phyloP scores from a whole-genome alignment of 2,797 vertebrate species.

The Halcyon smyrnensis region DNA sequence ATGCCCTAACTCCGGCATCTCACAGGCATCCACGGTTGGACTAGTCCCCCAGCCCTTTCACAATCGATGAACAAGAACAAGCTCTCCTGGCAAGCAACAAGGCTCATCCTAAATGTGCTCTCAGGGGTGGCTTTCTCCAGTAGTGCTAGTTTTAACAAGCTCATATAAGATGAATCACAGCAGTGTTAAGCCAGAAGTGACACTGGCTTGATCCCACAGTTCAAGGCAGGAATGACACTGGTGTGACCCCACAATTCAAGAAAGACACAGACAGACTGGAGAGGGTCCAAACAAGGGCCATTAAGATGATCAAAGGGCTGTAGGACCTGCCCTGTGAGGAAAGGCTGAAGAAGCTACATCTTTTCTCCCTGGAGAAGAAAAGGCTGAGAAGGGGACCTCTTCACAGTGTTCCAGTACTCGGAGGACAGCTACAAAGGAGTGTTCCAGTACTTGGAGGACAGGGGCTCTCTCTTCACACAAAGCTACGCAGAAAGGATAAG shows the following conservation, averaged over 20 bases:
- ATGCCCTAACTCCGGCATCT: neutral
- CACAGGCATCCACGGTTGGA: neutral
- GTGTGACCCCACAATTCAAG: neutral
- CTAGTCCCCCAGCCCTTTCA: neutral
- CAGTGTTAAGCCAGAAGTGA: neutral
- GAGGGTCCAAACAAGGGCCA: neutral
- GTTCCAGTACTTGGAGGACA: neutral
- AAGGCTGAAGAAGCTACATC: neutral
- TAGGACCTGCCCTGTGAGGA: neutral
- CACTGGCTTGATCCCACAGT: neutral
- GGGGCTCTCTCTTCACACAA: neutral
- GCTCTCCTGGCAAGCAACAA: neutral
- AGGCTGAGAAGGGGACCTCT: neutral
- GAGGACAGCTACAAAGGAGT: neutral
- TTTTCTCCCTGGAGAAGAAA: neutral
- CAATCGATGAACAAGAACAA: neutral
- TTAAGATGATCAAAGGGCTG: neutral
- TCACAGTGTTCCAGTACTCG: neutral
- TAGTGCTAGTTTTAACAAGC: neutral
- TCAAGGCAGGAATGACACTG: neutral
- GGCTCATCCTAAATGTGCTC: neutral
- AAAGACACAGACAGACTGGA: neutral
- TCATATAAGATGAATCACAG: neutral
- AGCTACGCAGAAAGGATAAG: neutral
- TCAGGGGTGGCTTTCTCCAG: neutral